Conservation (phyloP, 2,888 invertebrate genomes). For the Endotricha flammealis region DNA sequence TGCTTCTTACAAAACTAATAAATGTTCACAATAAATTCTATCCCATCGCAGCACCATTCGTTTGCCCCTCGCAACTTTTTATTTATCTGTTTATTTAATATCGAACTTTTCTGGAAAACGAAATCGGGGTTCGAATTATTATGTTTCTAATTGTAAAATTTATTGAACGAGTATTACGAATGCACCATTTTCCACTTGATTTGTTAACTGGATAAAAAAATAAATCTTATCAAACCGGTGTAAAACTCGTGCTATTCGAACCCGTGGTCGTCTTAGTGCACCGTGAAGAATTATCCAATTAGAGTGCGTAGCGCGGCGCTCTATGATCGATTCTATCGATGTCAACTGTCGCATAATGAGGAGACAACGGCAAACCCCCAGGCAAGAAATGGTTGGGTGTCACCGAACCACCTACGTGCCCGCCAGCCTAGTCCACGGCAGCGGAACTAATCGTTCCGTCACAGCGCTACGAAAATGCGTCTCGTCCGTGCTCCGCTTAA, state of each 20-base stretch:
- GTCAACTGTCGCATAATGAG: constrained; percentile 63
- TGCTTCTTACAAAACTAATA: constrained; percentile 66
- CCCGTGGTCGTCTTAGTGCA: constrained; percentile 48
- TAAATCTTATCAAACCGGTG: constrained; percentile 35
- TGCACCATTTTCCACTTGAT: constrained; percentile 35
- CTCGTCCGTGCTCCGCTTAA: constrained; percentile 62
- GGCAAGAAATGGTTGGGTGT: constrained; percentile 64
- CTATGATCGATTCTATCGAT: constrained; percentile 57
- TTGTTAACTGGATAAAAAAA: constrained; percentile 34
- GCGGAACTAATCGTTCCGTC: constrained; percentile 69
- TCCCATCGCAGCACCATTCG: constrained; percentile 42
- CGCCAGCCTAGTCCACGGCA: constrained; percentile 40
- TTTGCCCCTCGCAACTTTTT: constrained; percentile 30
- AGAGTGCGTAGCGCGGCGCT: constrained; percentile 54
- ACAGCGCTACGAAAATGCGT: constrained; percentile 62
- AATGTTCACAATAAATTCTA: constrained; percentile 67
- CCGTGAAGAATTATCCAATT: constrained; percentile 68
- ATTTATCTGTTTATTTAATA: constrained; percentile 14
- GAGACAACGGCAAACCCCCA: constrained; percentile 60
- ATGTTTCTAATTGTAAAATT: neutral
- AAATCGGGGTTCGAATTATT: constrained; percentile 9
- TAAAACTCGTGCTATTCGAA: constrained; percentile 38
- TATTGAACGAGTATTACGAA: constrained; percentile 10
- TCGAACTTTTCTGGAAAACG: constrained; percentile 12
- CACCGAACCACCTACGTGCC: constrained; percentile 68